Percentiles rank a stretch among this genome's conserved stretches.
Conservation (phyloP, 2,797 vertebrate genomes). For the Acanthornis magna region DNA sequence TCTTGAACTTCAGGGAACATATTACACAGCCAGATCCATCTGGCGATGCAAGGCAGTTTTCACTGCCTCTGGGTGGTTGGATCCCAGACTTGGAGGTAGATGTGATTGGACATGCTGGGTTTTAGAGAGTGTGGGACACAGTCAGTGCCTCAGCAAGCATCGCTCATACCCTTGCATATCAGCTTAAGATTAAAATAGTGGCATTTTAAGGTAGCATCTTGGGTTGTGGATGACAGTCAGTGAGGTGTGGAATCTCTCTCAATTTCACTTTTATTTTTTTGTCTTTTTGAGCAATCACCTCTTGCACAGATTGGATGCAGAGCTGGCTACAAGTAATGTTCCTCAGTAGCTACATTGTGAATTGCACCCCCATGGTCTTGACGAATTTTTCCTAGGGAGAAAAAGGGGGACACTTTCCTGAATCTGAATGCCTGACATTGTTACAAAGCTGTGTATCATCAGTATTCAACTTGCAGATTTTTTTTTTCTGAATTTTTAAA, state of each 20-base stretch:
- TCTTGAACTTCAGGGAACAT: background rate
- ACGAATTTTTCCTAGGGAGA: background rate
- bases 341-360: background rate
- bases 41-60: background rate
- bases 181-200: background rate
- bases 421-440: background rate
- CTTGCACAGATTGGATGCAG: background rate
- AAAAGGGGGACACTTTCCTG: background rate
- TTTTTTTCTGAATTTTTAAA: background rate
- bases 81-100: background rate
- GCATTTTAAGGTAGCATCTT: background rate
- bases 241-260: background rate
- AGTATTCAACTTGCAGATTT: background rate
- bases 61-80: background rate
- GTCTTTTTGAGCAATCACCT: background rate
- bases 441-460: background rate
- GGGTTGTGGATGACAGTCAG: background rate
- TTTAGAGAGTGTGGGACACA: background rate
- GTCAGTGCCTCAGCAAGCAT: background rate
- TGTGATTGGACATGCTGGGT: background rate
- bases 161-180: background rate
- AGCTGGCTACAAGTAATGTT: background rate
- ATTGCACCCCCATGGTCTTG: background rate
- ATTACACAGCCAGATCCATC: background rate
- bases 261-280: background rate